These are phyloP conservation scores for Hydrocynus forskahlii DNA, from an alignment of 2,797 vertebrate genomes.

Conservation along the genomic window DNA sequence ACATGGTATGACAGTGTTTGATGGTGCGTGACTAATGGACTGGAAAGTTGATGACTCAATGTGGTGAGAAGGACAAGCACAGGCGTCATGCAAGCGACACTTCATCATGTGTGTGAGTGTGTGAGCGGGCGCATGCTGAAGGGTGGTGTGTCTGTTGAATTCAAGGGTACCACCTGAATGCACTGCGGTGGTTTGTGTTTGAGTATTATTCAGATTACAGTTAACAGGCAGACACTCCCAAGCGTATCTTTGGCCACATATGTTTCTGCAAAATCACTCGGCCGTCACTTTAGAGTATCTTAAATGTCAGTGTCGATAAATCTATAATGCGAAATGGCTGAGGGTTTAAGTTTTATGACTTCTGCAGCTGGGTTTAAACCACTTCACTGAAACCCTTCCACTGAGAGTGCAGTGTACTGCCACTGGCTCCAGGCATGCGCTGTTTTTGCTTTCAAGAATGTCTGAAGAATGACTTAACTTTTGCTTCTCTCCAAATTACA, in stretches of 20 bases:
- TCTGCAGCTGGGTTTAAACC: background rate
- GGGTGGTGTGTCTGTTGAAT: slow-evolving; percentile 30
- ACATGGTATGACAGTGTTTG: slow-evolving; percentile 58
- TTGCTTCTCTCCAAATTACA: slow-evolving; percentile 45
- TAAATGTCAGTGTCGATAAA: slow-evolving; percentile 11
- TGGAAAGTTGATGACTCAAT: slow-evolving; percentile 61
- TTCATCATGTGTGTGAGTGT: slow-evolving; percentile 33
- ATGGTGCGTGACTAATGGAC: slow-evolving; percentile 58
- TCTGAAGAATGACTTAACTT: slow-evolving; percentile 45
- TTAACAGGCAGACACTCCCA: slow-evolving; percentile 3
- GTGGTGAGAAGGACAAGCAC: slow-evolving; percentile 52
- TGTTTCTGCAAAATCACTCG: background rate
- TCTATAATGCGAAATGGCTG: slow-evolving; percentile 9
- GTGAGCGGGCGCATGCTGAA: slow-evolving; percentile 21
- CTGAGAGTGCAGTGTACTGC: background rate
- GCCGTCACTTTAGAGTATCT: slow-evolving; percentile 5
- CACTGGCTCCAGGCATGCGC: background rate
- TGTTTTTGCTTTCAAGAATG: slow-evolving; percentile 31
- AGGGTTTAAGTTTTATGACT: slow-evolving; percentile 8
- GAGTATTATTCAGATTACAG: slow-evolving; percentile 28
- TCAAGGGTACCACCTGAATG: slow-evolving; percentile 12
- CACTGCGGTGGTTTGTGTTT: slow-evolving; percentile 5
- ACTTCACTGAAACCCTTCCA: background rate
- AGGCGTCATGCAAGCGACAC: slow-evolving; percentile 28
- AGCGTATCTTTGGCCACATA: slow-evolving; percentile 5